phyloP scores from a whole-genome alignment of 92 coral and sea anemone genomes.

The Parazoanthus swiftii region DNA sequence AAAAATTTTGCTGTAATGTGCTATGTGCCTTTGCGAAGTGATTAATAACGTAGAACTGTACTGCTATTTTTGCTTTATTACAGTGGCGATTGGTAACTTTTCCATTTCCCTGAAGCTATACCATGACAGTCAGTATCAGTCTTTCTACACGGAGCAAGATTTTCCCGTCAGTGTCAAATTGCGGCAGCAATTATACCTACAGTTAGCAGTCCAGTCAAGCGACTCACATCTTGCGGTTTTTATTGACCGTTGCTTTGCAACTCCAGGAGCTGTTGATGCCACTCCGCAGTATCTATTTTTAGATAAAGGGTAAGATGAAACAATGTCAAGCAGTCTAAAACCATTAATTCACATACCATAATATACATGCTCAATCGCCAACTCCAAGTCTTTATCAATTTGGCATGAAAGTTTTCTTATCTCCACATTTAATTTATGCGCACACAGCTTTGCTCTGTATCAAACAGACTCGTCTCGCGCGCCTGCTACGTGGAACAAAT shows the following conservation, averaged over 20 bases:
- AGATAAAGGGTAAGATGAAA: slow-evolving; percentile 3
- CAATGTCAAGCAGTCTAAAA: background rate
- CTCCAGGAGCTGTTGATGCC: background rate
- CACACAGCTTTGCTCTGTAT: too few species aligned
- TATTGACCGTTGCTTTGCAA: background rate
- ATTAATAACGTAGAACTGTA: too few species aligned
- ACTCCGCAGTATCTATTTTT: background rate
- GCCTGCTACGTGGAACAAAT: too few species aligned
- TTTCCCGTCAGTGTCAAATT: background rate
- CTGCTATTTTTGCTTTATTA: too few species aligned
- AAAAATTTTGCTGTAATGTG: too few species aligned
- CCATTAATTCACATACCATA: background rate
- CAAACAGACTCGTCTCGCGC: too few species aligned
- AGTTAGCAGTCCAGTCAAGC: background rate
- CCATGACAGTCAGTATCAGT: background rate
- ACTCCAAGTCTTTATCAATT: too few species aligned
- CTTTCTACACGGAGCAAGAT: background rate
- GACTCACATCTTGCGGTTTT: background rate
- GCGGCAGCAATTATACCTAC: background rate
- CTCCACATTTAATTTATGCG: too few species aligned
- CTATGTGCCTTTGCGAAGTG: too few species aligned
- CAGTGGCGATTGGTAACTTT: background rate
- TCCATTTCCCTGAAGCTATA: background rate
- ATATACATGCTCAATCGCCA: too few species aligned
- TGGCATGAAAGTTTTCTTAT: too few species aligned